Evolutionary conservation across 2,888 invertebrate genomes (phyloP).

Genomic region (Apocheima hispidaria): DNA sequence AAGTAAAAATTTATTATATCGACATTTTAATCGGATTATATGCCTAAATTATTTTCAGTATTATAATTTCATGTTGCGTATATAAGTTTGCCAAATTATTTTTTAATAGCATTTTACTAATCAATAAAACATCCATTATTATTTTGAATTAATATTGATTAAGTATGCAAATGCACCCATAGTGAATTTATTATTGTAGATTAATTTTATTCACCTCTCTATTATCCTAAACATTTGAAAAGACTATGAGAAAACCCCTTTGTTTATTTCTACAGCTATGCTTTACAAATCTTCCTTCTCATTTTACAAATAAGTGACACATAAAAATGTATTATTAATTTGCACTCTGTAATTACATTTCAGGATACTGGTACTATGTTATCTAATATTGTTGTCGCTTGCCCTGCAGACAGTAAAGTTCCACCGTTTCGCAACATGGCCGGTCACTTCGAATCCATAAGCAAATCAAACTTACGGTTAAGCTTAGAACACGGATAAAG

Average conservation of each 20-base stretch:
- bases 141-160: background rate
- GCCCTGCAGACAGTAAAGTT: constrained; percentile 68
- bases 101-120: background rate
- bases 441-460: constrained; percentile 34
- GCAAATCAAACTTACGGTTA: constrained; percentile 31
- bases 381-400: constrained; percentile 62
- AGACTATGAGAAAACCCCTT: background rate
- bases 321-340: constrained; percentile 40
- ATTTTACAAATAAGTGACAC: background rate
- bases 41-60: background rate
- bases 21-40: background rate
- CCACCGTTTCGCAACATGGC: constrained; percentile 49
- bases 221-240: background rate
- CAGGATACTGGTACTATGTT: constrained; percentile 59
- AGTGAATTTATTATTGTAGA: background rate
- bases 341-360: constrained; percentile 57
- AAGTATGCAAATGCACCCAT: constrained; percentile 5
- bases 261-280: background rate
- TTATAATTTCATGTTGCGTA: constrained; percentile 1
- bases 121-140: background rate
- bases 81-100: background rate
- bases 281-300: constrained; percentile 7
- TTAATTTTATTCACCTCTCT: background rate
- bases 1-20: background rate
- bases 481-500: constrained; percentile 24